Evolutionary conservation across 2,888 invertebrate genomes (phyloP).

Genomic region (Acrocyrtus sp.): DNA sequence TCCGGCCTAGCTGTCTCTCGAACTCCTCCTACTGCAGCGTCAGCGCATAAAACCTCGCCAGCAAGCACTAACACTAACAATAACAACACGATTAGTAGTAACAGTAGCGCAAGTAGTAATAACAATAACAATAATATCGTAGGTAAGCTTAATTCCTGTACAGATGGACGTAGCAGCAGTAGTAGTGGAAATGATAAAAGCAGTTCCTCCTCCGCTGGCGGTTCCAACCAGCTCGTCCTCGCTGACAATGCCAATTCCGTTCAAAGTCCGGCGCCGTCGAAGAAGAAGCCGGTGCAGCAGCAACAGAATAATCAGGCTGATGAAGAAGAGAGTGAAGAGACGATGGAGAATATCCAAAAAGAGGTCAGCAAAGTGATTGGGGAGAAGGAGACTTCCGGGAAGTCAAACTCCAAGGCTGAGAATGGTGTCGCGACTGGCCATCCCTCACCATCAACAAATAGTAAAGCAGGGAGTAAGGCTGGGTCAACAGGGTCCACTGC

Average conservation of each 20-base stretch:
- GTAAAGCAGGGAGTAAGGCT: background rate
- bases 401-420: slow-evolving; percentile 21
- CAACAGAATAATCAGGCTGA: background rate
- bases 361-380: slow-evolving; percentile 21
- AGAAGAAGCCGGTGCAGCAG: background rate
- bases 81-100: background rate
- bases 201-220: slow-evolving; percentile 3
- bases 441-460: background rate
- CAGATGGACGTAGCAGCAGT: no score
- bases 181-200: slow-evolving; percentile 8
- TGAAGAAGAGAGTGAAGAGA: slow-evolving; percentile 11
- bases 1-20: no score
- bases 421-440: slow-evolving; percentile 16
- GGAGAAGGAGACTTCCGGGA: background rate
- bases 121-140: background rate
- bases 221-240: slow-evolving; percentile 11
- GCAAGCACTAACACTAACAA: background rate
- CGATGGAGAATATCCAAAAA: slow-evolving; percentile 31
- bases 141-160: background rate
- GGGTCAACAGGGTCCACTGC: no score
- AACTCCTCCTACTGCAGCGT: no score
- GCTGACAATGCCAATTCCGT: slow-evolving; percentile 9
- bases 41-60: no score
- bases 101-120: background rate
- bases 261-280: background rate